Conservation (phyloP, 2,888 invertebrate genomes). For the Ormyrus rosae region DNA sequence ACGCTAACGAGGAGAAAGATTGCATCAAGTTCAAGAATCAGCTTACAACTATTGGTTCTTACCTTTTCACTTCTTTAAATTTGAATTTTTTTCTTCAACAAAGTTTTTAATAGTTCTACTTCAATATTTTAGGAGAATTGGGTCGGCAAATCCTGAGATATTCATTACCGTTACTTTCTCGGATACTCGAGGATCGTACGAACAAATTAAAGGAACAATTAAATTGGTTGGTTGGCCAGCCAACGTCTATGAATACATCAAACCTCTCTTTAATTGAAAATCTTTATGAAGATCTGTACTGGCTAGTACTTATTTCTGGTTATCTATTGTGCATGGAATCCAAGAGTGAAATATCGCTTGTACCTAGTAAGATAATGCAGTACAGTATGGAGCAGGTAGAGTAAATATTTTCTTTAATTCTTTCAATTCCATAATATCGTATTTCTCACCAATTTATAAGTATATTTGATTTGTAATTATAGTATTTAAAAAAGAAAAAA, state of each 20-base stretch:
- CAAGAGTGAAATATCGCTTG: slow-evolving; percentile 82
- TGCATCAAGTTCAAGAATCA: slow-evolving; percentile 83
- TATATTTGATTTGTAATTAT: neutral
- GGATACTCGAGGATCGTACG: slow-evolving; percentile 82
- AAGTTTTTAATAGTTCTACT: slow-evolving; percentile 12
- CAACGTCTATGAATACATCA: slow-evolving; percentile 59
- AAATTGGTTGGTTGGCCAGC: slow-evolving; percentile 64
- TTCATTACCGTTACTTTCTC: slow-evolving; percentile 82
- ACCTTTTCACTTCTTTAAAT: too few relatives aligned
- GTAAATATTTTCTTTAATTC: neutral
- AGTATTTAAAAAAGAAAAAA: neutral
- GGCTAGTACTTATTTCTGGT: slow-evolving; percentile 88
- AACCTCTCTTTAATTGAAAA: slow-evolving; percentile 77
- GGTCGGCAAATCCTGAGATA: slow-evolving; percentile 82
- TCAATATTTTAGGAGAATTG: slow-evolving; percentile 75
- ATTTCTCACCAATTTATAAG: too few relatives aligned
- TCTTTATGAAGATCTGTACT: slow-evolving; percentile 93
- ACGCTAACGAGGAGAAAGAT: slow-evolving; percentile 82
- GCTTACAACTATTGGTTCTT: slow-evolving; percentile 82
- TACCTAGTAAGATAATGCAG: slow-evolving; percentile 82
- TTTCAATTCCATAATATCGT: too few relatives aligned
- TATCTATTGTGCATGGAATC: slow-evolving; percentile 82
- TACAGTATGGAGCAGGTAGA: slow-evolving; percentile 79
- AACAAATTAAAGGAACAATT: slow-evolving; percentile 78
- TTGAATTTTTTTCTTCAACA: neutral